These are phyloP conservation scores for Thaumetopoea pityocampa DNA, from an alignment of 1,140 invertebrate species.

Conservation along the genomic window DNA sequence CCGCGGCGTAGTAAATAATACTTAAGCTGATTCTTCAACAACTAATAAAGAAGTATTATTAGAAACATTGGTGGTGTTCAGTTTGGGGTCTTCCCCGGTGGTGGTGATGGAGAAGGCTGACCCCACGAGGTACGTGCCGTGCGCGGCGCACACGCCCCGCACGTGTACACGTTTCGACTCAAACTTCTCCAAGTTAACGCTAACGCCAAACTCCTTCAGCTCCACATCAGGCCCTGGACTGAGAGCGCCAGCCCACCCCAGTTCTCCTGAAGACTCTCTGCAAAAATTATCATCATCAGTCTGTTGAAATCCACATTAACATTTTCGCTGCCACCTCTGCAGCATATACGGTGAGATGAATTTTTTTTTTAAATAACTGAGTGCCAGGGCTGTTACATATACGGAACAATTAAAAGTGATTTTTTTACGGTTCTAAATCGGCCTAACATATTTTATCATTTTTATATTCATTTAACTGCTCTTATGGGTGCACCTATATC, in stretches of 20 bases:
- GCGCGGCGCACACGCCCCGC: conserved; percentile 53
- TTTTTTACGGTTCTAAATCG: too few relatives aligned
- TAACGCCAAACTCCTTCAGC: conserved; percentile 46
- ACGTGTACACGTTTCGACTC: conserved; percentile 49
- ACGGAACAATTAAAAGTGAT: too few relatives aligned
- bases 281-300: conserved; percentile 2
- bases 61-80: conserved; percentile 37
- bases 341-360: conserved; percentile 12
- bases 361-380: too few relatives aligned
- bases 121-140: conserved; percentile 64
- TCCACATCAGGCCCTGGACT: conserved; percentile 32
- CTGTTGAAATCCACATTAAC: neutral
- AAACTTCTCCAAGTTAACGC: conserved; percentile 45
- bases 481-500: too few relatives aligned
- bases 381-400: too few relatives aligned
- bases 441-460: too few relatives aligned
- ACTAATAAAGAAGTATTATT: conserved; percentile 58
- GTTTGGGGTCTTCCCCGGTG: conserved; percentile 18
- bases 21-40: conserved; percentile 39
- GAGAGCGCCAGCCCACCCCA: conserved; percentile 62
- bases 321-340: neutral
- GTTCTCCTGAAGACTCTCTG: conserved; percentile 45
- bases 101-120: conserved; percentile 45
- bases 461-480: too few relatives aligned
- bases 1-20: neutral